phyloP scores from a whole-genome alignment of 2,888 invertebrate genomes.

The Frankliniella intonsa region DNA sequence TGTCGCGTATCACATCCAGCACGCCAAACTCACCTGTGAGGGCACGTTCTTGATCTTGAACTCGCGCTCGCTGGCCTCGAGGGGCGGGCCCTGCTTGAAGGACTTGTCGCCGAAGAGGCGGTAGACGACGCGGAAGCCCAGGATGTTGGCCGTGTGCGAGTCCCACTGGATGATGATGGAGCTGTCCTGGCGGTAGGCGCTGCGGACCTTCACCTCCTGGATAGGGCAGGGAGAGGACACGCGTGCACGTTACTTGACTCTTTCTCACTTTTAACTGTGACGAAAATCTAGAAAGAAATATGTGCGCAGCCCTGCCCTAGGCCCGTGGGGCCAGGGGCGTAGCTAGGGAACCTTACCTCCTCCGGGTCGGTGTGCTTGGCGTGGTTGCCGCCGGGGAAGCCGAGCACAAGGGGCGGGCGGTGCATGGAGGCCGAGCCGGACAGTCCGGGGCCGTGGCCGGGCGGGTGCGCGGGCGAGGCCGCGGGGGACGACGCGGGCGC shows the following conservation, averaged over 20 bases:
- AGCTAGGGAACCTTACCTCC: not conserved
- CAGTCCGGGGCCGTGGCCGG: constrained; percentile 31
- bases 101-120: constrained; percentile 82
- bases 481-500: constrained; percentile 35
- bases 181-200: constrained; percentile 78
- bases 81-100: constrained; percentile 84
- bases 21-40: constrained; percentile 59
- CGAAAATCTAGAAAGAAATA: too few relatives aligned
- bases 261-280: too few relatives aligned
- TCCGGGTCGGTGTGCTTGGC: constrained; percentile 18
- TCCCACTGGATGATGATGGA: constrained; percentile 90
- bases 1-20: too few relatives aligned
- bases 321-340: not conserved
- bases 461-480: constrained; percentile 27
- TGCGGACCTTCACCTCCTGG: constrained; percentile 77
- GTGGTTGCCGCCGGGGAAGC: constrained; percentile 50
- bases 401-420: constrained; percentile 67
- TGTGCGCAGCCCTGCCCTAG: too few relatives aligned
- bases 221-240: not conserved
- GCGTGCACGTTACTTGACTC: too few relatives aligned
- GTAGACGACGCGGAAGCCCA: constrained; percentile 87
- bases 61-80: constrained; percentile 84
- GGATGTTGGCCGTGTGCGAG: constrained; percentile 76
- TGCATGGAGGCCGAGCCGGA: constrained; percentile 44
- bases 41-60: constrained; percentile 92